phyloP scores from a whole-genome alignment of 2,888 invertebrate species.

The Eretmocerus hayati region DNA sequence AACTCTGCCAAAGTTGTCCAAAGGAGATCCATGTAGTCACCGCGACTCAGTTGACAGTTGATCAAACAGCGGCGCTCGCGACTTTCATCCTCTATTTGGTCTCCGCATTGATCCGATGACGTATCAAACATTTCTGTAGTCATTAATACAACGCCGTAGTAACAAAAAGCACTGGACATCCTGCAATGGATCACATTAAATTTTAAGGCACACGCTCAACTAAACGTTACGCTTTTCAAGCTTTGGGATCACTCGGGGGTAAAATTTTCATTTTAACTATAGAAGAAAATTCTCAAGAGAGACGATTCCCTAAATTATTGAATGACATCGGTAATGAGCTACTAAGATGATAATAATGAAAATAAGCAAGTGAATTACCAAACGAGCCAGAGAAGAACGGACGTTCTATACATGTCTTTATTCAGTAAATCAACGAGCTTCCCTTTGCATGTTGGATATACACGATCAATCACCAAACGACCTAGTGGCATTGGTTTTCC shows the following conservation, averaged over 20 bases:
- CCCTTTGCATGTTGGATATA: constrained; percentile 56
- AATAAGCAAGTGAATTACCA: constrained; percentile 62
- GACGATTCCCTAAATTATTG: too few species aligned
- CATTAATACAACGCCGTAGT: constrained; percentile 90
- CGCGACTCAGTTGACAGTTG: constrained; percentile 66
- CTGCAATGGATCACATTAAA: constrained; percentile 50
- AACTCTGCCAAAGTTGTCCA: constrained; percentile 95
- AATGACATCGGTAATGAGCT: too few species aligned
- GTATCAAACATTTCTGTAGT: constrained; percentile 86
- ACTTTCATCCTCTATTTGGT: constrained; percentile 38
- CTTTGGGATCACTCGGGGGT: too few species aligned
- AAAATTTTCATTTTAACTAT: too few species aligned
- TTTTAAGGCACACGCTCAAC: too few species aligned
- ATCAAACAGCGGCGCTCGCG: constrained; percentile 45
- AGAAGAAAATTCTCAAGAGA: too few species aligned
- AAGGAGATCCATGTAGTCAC: constrained; percentile 85
- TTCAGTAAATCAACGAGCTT: constrained; percentile 66
- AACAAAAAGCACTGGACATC: constrained; percentile 91
- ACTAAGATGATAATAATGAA: too few species aligned
- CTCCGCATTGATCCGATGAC: constrained; percentile 45
- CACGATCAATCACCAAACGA: constrained; percentile 70
- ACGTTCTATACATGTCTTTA: constrained; percentile 75
- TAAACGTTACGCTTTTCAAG: too few species aligned
- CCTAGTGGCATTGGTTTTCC: constrained; percentile 83
- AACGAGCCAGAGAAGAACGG: constrained; percentile 84